These are phyloP conservation scores for Sorex maritimensis DNA, from an alignment of 2,797 vertebrate genomes.

Conservation along the genomic window DNA sequence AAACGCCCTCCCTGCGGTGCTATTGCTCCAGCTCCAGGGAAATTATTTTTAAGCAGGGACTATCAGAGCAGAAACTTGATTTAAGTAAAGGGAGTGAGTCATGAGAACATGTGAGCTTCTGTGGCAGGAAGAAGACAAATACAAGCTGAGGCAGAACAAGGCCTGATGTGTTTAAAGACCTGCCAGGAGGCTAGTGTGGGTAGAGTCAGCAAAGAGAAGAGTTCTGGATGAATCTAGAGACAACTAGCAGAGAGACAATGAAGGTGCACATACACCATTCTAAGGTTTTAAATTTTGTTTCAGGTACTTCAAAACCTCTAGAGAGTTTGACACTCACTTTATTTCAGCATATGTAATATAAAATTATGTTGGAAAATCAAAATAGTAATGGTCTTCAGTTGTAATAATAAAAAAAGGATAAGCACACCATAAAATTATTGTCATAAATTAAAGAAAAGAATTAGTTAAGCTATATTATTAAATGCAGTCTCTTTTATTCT, in stretches of 20 bases:
- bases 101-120: background rate
- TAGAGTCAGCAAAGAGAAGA: background rate
- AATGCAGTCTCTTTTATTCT: slow-evolving; percentile 28
- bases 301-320: background rate
- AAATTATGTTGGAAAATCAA: slow-evolving; percentile 43
- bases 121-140: background rate
- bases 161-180: background rate
- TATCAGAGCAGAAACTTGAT: background rate
- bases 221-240: background rate
- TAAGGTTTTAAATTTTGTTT: background rate
- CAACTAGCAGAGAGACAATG: background rate
- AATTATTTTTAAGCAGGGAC: background rate
- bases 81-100: background rate
- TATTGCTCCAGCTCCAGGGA: background rate
- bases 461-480: slow-evolving; percentile 44
- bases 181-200: background rate
- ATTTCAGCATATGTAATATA: slow-evolving; percentile 20
- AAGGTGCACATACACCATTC: background rate
- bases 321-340: background rate
- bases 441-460: slow-evolving; percentile 59
- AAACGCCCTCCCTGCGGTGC: no score
- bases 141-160: background rate
- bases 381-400: background rate
- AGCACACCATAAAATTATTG: slow-evolving; percentile 46
- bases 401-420: slow-evolving; percentile 26